Evolutionary conservation across 2,113 vertebrate species (phyloP), one percentile per base, ranked within the genome.

Genomic region (Formicarius rufipectus): DNA sequence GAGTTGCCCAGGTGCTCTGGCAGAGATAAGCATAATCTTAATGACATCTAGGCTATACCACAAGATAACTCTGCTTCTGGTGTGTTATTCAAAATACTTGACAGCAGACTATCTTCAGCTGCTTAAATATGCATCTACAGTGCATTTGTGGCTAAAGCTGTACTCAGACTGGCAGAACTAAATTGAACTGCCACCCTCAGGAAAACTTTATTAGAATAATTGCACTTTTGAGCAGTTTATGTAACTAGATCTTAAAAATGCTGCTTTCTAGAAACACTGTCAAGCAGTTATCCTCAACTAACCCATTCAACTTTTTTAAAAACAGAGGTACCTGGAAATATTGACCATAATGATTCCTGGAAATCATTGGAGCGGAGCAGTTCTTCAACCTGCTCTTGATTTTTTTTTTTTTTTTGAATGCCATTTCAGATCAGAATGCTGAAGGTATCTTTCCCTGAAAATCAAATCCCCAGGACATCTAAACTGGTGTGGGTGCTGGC

Each of bases 181-280:
- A 94, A 78, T 63, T 37, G 72, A 95, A 90, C 64, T 81, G 79
- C 84, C 79, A 84, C 90, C 71, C 83, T 93, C 87, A 83, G 90
- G 92, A 93, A 88, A 91, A 71, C 44, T 52, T 71, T 10, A 87
- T 87, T 63, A 71, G 73, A 93, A 90, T 76, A 58, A 78, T 56
- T 81, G 86, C 66, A 63, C 47, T 50, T 59, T n/a, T 69, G 60
- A 72, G 63, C 53, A 77, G 24, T 77, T 96, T 83, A 92, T 13
- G 27, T 91, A 94, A 96, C 74, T 58, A 37, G 40, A 44, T 80
- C 33, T 67, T 80, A 90, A 86, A 88, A 47, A 74, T 20, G 49
- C 8, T 5, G 42, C 75, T 96, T 90, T 91, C 59, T 83, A 83
- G 79, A 95, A 90, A 87, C 35, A 42, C 58, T 33, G 24, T 60